phyloP scores from a whole-genome alignment of 2,888 invertebrate species.

The Saturnia japonica region DNA sequence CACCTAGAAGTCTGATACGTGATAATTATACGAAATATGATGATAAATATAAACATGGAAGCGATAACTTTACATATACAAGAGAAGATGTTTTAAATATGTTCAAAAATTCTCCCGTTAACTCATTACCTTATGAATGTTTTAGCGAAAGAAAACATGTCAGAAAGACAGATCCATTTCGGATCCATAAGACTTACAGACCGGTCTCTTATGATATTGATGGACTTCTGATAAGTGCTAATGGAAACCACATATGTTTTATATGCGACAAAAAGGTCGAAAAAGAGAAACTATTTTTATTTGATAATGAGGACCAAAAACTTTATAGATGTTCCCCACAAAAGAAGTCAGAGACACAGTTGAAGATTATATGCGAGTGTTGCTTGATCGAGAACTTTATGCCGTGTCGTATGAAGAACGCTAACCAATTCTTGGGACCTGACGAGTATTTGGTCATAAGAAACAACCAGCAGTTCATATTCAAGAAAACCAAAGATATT shows the following conservation, averaged over 20 bases:
- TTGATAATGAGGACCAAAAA: slow-evolving; percentile 74
- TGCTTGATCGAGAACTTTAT: slow-evolving; percentile 67
- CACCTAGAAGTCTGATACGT: slow-evolving; percentile 57
- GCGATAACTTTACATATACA: slow-evolving; percentile 55
- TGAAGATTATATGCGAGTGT: slow-evolving; percentile 68
- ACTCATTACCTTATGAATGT: slow-evolving; percentile 59
- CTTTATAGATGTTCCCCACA: slow-evolving; percentile 65
- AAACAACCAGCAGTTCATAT: slow-evolving; percentile 75
- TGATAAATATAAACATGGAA: slow-evolving; percentile 29
- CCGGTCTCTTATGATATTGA: slow-evolving; percentile 55
- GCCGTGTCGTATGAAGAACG: slow-evolving; percentile 61
- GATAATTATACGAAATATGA: slow-evolving; percentile 49
- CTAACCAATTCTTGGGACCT: slow-evolving; percentile 60
- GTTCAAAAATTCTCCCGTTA: slow-evolving; percentile 74
- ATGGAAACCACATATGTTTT: slow-evolving; percentile 63
- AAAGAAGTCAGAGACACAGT: slow-evolving; percentile 58
- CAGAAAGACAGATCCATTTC: slow-evolving; percentile 69
- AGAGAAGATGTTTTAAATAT: slow-evolving; percentile 72
- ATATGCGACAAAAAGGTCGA: slow-evolving; percentile 65
- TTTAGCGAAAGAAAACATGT: slow-evolving; percentile 63
- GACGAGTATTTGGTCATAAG: slow-evolving; percentile 72
- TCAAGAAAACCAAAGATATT: slow-evolving; percentile 59
- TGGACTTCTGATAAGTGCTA: slow-evolving; percentile 52
- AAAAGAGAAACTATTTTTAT: slow-evolving; percentile 68
- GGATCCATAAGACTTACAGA: slow-evolving; percentile 57